phyloP scores from a whole-genome alignment of 2,888 invertebrate species.

The Malthinus seriepunctatus region DNA sequence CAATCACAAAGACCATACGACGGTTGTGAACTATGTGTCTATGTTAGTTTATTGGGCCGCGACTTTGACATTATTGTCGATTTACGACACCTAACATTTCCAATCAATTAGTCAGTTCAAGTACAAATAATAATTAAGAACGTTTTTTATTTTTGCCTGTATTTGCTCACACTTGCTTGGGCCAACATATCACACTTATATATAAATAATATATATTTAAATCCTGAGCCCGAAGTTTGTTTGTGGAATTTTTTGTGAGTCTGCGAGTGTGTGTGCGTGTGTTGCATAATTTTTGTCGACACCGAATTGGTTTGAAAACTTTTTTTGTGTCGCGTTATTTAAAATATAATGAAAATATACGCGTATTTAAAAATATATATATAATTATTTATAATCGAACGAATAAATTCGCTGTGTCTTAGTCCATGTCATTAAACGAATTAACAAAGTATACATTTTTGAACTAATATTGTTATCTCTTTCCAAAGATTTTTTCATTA shows the following conservation, averaged over 20 bases:
- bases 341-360: slow-evolving; percentile 35
- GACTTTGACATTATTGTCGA: slow-evolving; percentile 32
- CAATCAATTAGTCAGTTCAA: slow-evolving; percentile 80
- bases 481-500: slow-evolving; percentile 56
- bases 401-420: slow-evolving; percentile 57
- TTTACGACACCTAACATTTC: slow-evolving; percentile 37
- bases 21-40: slow-evolving; percentile 50
- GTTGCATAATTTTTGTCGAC: slow-evolving; percentile 39
- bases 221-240: background rate
- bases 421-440: slow-evolving; percentile 58
- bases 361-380: slow-evolving; percentile 12
- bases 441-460: slow-evolving; percentile 56
- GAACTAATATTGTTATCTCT: slow-evolving; percentile 56
- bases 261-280: background rate
- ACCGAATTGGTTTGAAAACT: slow-evolving; percentile 41
- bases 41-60: slow-evolving; percentile 31
- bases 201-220: slow-evolving; percentile 6
- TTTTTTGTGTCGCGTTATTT: slow-evolving; percentile 41
- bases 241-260: background rate
- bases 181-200: slow-evolving; percentile 39
- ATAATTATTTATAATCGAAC: slow-evolving; percentile 41
- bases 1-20: slow-evolving; percentile 49
- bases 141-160: slow-evolving; percentile 32
- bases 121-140: slow-evolving; percentile 70
- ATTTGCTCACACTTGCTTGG: slow-evolving; percentile 34